Evolutionary conservation across 2,888 invertebrate genomes (phyloP), one percentile per base, ranked within the genome.

Genomic region (Blomia tropicalis): DNA sequence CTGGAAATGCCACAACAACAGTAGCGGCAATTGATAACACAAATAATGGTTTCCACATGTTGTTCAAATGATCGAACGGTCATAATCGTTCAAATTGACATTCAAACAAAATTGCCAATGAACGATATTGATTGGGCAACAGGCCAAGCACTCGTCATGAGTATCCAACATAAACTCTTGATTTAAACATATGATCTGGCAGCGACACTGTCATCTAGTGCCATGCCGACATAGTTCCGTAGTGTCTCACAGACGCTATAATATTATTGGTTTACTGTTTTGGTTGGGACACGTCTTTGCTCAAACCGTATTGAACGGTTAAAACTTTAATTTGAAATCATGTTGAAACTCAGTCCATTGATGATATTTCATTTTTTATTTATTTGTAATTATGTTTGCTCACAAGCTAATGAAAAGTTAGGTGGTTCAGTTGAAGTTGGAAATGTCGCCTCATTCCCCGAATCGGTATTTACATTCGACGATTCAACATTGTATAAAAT

Each of bases 1-100:
- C 66, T 7, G 66, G 66, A 63, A 66, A 66, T 23, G 58, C 41
- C 19, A 19, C 14, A 2, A 63, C 47, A 17, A 27, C 4, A 30
- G 27, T 17, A 59, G 17, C 3, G 60, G 27, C 23, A 58, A 62
- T 7, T 4, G 25, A 17, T 2, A 59, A 11, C 7, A 36, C 7
- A 7, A 36, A 36, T 17, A 17, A 36, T 36, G 17, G 17, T 36
- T 11, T 14, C 2, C 25, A 56, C 56, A 56, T 56, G 29, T 30
- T 56, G 4, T 4, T 11, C 7, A 19, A 22, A 43, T 43, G 44
- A 47, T 3, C 36, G 36, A 36, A 36, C 17, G 17, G 17, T 36
- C 36, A 36, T 7, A 36, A 36, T 36, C 7, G 36, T 11, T 36
- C 36, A 36, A 36, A 7, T 17, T 11, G 36, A 36, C 17, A 36